A percentile compares a stretch with the other conserved stretches of the same genome.
Conservation (phyloP, 1,140 invertebrate species). For the Lerema accius region DNA sequence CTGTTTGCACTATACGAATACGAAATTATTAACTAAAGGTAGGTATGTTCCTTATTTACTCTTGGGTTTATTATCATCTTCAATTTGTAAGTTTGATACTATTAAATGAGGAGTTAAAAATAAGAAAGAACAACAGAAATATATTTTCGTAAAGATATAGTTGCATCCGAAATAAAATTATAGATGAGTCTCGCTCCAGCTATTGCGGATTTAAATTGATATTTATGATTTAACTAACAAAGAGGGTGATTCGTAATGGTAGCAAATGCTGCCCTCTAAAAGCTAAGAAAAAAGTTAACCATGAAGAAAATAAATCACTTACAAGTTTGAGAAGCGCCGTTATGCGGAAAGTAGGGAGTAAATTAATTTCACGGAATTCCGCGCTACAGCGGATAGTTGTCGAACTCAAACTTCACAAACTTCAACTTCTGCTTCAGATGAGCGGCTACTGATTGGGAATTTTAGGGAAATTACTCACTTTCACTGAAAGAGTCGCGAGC, state of each 20-base stretch:
- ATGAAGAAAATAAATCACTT: constrained; percentile 31
- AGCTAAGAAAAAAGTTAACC: constrained; percentile 18
- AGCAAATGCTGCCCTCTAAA: not conserved
- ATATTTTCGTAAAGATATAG: no score
- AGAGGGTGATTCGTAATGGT: no score
- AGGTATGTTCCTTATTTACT: no score
- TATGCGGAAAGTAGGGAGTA: constrained; percentile 29
- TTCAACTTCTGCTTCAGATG: constrained; percentile 23
- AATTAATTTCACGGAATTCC: constrained; percentile 28
- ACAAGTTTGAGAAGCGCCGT: constrained; percentile 19
- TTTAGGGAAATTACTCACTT: constrained; percentile 33
- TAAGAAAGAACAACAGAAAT: no score
- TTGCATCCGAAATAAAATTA: no score
- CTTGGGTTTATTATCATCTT: no score
- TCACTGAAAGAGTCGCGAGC: constrained; percentile 11
- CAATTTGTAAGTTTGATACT: no score
- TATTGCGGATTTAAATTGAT: no score
- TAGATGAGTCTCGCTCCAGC: no score
- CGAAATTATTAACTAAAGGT: constrained; percentile 7
- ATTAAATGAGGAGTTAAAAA: no score
- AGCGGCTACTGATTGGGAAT: constrained; percentile 29
- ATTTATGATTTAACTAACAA: no score
- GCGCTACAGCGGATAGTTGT: constrained; percentile 23
- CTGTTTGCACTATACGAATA: not conserved
- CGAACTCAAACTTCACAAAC: constrained; percentile 18